Percentiles rank a stretch among this genome's conserved stretches.
Conservation (phyloP, 1,140 invertebrate species). For the Drosophila equinoxialis region DNA sequence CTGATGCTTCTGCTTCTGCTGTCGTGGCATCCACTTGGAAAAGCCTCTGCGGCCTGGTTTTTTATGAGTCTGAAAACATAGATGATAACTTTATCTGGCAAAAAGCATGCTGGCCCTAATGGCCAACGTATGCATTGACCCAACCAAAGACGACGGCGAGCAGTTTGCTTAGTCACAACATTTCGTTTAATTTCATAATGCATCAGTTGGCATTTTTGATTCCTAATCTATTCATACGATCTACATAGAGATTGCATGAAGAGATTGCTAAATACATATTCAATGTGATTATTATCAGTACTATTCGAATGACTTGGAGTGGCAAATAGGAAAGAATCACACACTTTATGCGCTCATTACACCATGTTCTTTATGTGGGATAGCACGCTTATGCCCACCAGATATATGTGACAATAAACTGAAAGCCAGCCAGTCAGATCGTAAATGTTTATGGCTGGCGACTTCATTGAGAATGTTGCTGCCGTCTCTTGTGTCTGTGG, state of each 20-base stretch:
- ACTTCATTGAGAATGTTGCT: constrained; percentile 44
- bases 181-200: constrained; percentile 10
- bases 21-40: constrained; percentile 37
- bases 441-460: constrained; percentile 64
- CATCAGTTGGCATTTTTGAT: constrained; percentile 12
- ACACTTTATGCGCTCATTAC: constrained; percentile 28
- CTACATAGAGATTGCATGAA: not conserved
- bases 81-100: constrained; percentile 61
- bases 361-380: constrained; percentile 37
- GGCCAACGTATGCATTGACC: constrained; percentile 39
- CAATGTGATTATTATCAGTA: constrained; percentile 28
- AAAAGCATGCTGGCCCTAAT: constrained; percentile 40
- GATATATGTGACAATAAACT: constrained; percentile 53
- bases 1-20: constrained; percentile 23
- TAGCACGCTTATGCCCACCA: constrained; percentile 48
- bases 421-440: constrained; percentile 49
- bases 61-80: constrained; percentile 52
- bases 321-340: constrained; percentile 46
- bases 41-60: constrained; percentile 41
- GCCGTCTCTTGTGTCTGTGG: not conserved
- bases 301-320: constrained; percentile 33
- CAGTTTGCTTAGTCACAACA: not conserved
- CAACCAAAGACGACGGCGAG: not conserved
- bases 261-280: constrained; percentile 19
- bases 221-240: constrained; percentile 1